A percentile compares a stretch with the other conserved stretches of the same genome.
Evolutionary conservation across 2,113 vertebrate genomes (phyloP).

Genomic region (Dinomys branickii): DNA sequence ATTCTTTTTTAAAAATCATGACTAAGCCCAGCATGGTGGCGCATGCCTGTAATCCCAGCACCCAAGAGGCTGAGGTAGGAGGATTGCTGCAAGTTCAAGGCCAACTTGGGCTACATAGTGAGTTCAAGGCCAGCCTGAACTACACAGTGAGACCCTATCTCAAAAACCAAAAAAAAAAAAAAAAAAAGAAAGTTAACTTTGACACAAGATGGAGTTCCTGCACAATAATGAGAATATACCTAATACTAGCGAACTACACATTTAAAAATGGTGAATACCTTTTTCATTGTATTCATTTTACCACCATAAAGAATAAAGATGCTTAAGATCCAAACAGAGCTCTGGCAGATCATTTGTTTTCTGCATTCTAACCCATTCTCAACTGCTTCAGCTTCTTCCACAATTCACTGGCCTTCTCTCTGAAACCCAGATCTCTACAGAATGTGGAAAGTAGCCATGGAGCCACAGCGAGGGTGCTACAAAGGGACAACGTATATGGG

Average conservation of each 20-base stretch:
- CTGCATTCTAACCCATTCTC: neutral
- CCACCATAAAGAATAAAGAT: neutral
- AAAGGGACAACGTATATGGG: neutral
- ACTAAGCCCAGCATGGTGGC: too few species aligned
- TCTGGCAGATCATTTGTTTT: neutral
- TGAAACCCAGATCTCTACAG: neutral
- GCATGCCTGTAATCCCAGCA: too few species aligned
- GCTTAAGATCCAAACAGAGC: neutral
- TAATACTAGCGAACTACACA: neutral
- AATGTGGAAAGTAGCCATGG: neutral
- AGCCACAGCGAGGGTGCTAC: neutral
- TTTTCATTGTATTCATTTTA: neutral
- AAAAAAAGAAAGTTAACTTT: neutral
- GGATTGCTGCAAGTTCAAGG: too few species aligned
- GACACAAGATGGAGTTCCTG: neutral
- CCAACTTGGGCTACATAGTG: too few species aligned
- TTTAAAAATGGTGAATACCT: neutral
- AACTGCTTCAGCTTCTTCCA: neutral
- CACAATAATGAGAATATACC: neutral
- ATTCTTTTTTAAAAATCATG: neutral
- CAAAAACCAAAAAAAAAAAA: too few species aligned
- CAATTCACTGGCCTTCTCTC: neutral
- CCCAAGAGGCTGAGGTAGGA: too few species aligned
- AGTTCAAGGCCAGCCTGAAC: too few species aligned
- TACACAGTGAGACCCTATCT: too few species aligned